Percentiles rank a stretch among this genome's conserved stretches.
These are phyloP conservation scores for Zaprionus kolodkinae DNA, from an alignment of 1,140 invertebrate species.

Conservation along the genomic window DNA sequence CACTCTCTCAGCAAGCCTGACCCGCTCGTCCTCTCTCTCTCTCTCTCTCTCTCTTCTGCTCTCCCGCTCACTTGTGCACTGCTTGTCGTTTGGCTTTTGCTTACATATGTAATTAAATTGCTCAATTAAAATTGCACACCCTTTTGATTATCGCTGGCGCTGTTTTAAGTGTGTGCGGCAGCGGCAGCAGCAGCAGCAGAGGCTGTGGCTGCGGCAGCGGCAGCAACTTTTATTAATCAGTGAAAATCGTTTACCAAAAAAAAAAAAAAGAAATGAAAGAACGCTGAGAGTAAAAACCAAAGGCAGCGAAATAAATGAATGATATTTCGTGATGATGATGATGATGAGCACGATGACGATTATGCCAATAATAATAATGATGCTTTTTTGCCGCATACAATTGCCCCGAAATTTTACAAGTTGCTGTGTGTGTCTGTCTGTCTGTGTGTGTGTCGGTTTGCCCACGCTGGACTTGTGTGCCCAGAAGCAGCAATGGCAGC, in stretches of 20 bases:
- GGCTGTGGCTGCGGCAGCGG: background rate
- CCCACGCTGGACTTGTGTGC: slow-evolving; percentile 21
- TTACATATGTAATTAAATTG: slow-evolving; percentile 84
- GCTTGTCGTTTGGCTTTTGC: slow-evolving; percentile 64
- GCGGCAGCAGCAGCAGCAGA: slow-evolving; percentile 22
- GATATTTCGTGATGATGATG: background rate
- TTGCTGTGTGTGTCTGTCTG: slow-evolving; percentile 27
- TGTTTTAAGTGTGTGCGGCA: slow-evolving; percentile 35
- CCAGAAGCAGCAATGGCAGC: background rate
- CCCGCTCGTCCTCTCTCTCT: background rate
- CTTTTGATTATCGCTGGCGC: slow-evolving; percentile 83
- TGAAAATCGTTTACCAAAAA: slow-evolving; percentile 66
- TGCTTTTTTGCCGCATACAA: slow-evolving; percentile 50
- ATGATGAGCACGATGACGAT: slow-evolving; percentile 10
- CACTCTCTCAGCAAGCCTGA: slow-evolving; percentile 9
- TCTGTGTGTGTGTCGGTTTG: background rate
- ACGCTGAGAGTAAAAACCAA: slow-evolving; percentile 23
- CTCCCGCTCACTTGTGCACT: slow-evolving; percentile 6
- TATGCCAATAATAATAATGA: slow-evolving; percentile 29
- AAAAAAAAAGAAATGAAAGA: slow-evolving; percentile 21
- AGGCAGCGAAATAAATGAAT: slow-evolving; percentile 53
- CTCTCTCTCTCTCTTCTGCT: too few species aligned
- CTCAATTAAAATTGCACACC: slow-evolving; percentile 84
- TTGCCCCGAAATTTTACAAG: slow-evolving; percentile 71
- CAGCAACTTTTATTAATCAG: slow-evolving; percentile 70